phyloP scores from a whole-genome alignment of 2,113 vertebrate genomes.

The Bubo blakistoni region DNA sequence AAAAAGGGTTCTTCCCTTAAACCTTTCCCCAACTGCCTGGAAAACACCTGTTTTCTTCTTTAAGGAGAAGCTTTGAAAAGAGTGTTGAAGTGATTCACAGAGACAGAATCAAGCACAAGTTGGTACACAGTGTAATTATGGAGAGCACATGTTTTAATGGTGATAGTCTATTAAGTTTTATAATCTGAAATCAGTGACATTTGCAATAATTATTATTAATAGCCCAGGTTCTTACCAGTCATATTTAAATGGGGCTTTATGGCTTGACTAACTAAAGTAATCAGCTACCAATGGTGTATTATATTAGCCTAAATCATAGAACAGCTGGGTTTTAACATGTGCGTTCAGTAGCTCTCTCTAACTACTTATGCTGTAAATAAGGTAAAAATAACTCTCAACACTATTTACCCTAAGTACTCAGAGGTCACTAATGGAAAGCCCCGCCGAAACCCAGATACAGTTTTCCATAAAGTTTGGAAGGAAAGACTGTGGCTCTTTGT shows the following conservation, averaged over 20 bases:
- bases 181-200: constrained; percentile 63
- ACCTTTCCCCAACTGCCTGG: not conserved
- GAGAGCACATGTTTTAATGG: constrained; percentile 56
- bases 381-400: not conserved
- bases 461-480: not conserved
- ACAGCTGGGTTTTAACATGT: not conserved
- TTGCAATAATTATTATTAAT: constrained; percentile 69
- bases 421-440: not conserved
- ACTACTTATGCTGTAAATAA: not conserved
- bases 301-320: constrained; percentile 21
- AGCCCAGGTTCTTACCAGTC: constrained; percentile 28
- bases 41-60: not conserved
- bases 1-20: not conserved
- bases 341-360: not conserved
- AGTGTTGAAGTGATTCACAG: not conserved
- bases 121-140: constrained; percentile 53
- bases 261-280: constrained; percentile 40
- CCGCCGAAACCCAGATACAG: not conserved
- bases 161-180: constrained; percentile 65
- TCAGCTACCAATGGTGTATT: constrained; percentile 21
- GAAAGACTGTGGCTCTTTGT: not conserved
- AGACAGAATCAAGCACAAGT: not conserved
- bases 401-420: not conserved
- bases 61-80: not conserved
- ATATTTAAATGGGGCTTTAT: constrained; percentile 55